Evolutionary conservation across 2,888 invertebrate species (phyloP).

Genomic region (Oeneis ivallda): DNA sequence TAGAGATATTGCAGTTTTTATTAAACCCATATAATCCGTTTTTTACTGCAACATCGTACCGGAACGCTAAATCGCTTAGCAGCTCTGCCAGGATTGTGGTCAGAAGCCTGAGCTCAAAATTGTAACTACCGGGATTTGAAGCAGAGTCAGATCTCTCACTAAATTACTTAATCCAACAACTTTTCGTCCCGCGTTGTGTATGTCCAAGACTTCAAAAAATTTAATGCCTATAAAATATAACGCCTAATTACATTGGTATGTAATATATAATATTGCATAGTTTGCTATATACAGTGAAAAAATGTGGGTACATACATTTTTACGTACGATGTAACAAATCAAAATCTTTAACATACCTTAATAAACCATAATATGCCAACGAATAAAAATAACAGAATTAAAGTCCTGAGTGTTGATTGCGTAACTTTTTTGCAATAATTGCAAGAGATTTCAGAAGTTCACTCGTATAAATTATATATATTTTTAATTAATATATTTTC

Average conservation of each 20-base stretch:
- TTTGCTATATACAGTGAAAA: neutral
- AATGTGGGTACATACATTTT: neutral
- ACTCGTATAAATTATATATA: too few species aligned
- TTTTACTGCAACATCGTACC: too few species aligned
- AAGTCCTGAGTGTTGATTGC: neutral
- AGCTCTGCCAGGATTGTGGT: too few species aligned
- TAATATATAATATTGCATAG: neutral
- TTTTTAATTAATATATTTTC: too few species aligned
- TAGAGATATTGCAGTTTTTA: too few species aligned
- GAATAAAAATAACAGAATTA: slow-evolving; percentile 2
- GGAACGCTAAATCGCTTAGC: too few species aligned
- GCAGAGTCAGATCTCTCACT: too few species aligned
- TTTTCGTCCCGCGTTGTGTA: neutral
- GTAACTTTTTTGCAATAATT: slow-evolving; percentile 1
- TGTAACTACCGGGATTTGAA: too few species aligned
- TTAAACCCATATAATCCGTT: too few species aligned
- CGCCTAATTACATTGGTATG: neutral
- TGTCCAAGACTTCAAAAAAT: neutral
- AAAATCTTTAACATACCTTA: neutral
- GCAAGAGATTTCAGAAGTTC: too few species aligned
- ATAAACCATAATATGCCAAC: neutral
- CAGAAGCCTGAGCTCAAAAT: too few species aligned
- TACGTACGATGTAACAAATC: neutral
- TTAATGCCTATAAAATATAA: neutral
- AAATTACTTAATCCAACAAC: too few species aligned